Conservation (phyloP, 2,113 vertebrate genomes). For the Casuarius casuarius region DNA sequence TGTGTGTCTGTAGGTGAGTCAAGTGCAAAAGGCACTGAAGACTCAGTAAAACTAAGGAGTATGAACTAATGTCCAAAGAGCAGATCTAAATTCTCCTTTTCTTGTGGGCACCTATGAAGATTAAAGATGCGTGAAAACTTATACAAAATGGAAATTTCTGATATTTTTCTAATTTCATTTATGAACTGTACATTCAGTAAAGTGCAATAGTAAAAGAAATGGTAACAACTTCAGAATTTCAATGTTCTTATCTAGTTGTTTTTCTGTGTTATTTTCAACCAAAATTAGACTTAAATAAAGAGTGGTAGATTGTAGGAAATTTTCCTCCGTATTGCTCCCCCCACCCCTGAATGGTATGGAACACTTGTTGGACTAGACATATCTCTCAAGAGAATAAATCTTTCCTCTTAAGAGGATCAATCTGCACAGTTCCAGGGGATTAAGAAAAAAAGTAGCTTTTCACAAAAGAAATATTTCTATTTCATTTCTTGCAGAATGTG, state of each 20-base stretch:
- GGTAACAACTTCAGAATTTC: neutral
- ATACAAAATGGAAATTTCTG: neutral
- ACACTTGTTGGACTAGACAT: neutral
- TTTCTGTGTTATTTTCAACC: neutral
- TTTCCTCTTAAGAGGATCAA: neutral
- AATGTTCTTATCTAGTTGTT: neutral
- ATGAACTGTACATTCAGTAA: accelerated
- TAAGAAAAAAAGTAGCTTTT: neutral
- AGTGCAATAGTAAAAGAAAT: neutral
- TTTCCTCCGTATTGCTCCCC: neutral
- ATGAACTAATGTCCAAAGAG: neutral
- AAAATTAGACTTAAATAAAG: neutral
- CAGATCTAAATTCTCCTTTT: neutral
- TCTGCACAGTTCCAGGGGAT: neutral
- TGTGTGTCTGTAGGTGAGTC: neutral
- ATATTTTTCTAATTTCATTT: neutral
- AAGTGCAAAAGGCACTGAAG: neutral
- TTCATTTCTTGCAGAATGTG: neutral
- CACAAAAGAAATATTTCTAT: neutral
- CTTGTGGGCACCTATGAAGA: neutral
- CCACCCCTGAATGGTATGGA: neutral
- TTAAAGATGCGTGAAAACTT: neutral
- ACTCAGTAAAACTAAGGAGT: neutral
- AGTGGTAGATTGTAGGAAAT: neutral
- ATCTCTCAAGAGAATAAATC: neutral